Base-by-base conservation (phyloP, 2,888 invertebrate species). In the Philopedon plagiatum region DNA sequence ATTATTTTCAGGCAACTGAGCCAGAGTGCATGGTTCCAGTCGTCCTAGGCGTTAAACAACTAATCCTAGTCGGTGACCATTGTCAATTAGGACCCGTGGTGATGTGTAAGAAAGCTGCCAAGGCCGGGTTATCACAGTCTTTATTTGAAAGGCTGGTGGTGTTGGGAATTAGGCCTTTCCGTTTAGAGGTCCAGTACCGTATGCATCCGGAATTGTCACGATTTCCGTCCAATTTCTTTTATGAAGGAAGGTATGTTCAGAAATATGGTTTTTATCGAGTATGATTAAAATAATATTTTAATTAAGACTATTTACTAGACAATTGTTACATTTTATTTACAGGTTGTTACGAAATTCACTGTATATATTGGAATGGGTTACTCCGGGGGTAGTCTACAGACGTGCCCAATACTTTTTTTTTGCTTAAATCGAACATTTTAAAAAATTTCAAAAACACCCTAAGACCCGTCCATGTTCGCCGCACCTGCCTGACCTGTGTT, bases 21-120 rank as follows among this genome's bases (percentile, higher is more conserved):
- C 98, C 98, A 0, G 98, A 99, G 82, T 98, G 98, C 82, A 97
- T 99, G 98, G 99, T 99, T 15, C 98, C 99, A 0, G 98, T 99
- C 0, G 98, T 99, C 0, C 88, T 99, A 3, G 99, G 99, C 9
- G 98, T 98, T 5, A 93, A 97, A 79, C 99, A 99, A 85, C 87
- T 99, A 62, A 98, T 99, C 76, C 90, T 99, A 1, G 99, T 99
- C 0, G 99, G 99, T 9, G 99, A 99, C 86, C 99, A 99, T 84
- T 99, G 99, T 83, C 99, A 99, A 86, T 88, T 99, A 72, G 99
- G 99, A 0, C 99, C 99, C 0, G 99, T 99, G 0, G 99, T 99
- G 0, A 98, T 99, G 98, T 99, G 98, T 87, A 99, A 99, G 86
- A 98, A 98, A 84, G 99, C 99, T 0, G 97, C 98, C 0, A 91